These are phyloP conservation scores for Grus americana DNA, from an alignment of 2,113 vertebrate genomes.

Conservation along the genomic window DNA sequence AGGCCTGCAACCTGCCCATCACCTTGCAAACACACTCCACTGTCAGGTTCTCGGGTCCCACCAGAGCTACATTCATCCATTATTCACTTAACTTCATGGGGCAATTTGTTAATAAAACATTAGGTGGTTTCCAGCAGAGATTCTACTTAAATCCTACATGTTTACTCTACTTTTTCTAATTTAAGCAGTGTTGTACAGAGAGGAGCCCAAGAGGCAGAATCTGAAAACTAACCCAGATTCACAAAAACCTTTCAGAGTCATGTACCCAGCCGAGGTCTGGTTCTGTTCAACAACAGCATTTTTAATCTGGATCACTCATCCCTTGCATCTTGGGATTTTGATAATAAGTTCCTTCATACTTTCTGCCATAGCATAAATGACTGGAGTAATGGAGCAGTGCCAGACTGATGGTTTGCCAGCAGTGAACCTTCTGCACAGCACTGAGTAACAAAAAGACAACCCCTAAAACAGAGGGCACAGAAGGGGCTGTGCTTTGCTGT, in stretches of 20 bases:
- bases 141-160: background rate
- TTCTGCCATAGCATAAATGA: background rate
- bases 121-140: constrained; percentile 16
- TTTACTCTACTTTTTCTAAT: constrained; percentile 4
- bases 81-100: background rate
- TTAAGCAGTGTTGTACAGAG: background rate
- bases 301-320: background rate
- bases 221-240: background rate
- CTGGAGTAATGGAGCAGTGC: background rate
- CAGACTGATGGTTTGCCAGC: background rate
- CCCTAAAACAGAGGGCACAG: background rate
- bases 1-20: background rate
- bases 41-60: background rate
- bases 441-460: background rate
- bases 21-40: background rate
- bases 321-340: background rate
- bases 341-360: background rate
- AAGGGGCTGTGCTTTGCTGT: background rate
- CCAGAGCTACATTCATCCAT: background rate
- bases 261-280: background rate
- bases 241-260: background rate
- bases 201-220: background rate
- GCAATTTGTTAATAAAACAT: constrained; percentile 30
- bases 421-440: background rate
- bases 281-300: background rate